Percentiles rank a stretch among this genome's conserved stretches.
These are phyloP conservation scores for Sardinella longiceps DNA, from an alignment of 2,797 vertebrate genomes.

Conservation along the genomic window DNA sequence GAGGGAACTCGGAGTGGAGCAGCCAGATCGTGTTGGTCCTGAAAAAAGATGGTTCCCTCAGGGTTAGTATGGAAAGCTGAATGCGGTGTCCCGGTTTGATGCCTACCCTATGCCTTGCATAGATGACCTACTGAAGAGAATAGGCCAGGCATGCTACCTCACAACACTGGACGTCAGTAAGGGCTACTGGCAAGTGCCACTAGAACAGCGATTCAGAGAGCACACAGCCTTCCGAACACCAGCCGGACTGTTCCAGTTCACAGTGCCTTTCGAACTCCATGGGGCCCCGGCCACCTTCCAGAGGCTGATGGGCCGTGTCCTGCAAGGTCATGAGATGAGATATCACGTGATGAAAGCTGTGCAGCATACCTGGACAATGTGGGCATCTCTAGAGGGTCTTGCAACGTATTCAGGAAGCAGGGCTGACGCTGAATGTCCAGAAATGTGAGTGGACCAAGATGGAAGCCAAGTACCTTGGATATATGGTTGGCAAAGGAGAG, in stretches of 20 bases:
- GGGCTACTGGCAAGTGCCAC: neutral
- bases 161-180: neutral
- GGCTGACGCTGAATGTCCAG: neutral
- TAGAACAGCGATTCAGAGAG: neutral
- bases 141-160: neutral
- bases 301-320: neutral
- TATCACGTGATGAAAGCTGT: neutral
- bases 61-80: constrained; percentile 3
- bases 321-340: too few species aligned
- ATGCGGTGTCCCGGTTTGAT: neutral
- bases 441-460: neutral
- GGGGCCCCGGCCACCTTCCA: neutral
- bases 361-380: neutral
- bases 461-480: neutral
- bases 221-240: neutral
- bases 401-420: neutral
- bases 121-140: neutral
- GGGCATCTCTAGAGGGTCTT: neutral
- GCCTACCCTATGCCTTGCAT: neutral
- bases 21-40: neutral
- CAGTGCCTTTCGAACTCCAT: neutral
- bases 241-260: neutral
- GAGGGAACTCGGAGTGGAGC: constrained; percentile 25
- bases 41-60: neutral
- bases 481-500: neutral